These are phyloP conservation scores for Leucopsar rothschildi DNA, from an alignment of 2,113 vertebrate genomes.

Conservation along the genomic window DNA sequence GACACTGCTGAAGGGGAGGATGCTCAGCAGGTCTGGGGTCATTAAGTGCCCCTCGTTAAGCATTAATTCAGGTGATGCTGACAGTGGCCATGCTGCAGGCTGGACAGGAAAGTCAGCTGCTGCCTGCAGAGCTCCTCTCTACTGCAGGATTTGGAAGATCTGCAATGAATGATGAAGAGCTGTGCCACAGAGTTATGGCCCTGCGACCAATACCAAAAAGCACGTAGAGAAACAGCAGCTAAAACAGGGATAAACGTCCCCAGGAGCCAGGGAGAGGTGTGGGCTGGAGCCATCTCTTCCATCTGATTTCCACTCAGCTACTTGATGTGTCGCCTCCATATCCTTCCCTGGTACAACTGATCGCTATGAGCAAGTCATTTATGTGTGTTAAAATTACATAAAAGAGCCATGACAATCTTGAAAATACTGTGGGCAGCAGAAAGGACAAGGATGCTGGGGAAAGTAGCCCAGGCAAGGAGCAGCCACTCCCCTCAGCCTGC, in stretches of 20 bases:
- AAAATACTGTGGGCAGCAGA: not conserved
- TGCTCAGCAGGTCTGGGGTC: not conserved
- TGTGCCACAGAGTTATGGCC: not conserved
- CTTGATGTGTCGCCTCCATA: not conserved
- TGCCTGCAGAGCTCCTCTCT: not conserved
- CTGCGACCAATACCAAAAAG: not conserved
- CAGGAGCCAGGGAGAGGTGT: not conserved
- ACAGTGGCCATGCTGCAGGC: not conserved
- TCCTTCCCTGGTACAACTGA: not conserved
- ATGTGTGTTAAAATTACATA: not conserved
- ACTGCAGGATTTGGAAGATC: not conserved
- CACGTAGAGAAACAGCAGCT: fast-evolving
- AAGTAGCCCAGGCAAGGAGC: not conserved
- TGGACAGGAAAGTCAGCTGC: not conserved
- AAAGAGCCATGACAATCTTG: not conserved
- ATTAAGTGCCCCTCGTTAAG: fast-evolving
- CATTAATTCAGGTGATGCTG: not conserved
- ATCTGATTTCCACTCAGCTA: not conserved
- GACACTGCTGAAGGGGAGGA: not conserved
- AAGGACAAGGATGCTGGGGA: not conserved
- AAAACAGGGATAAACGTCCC: not conserved
- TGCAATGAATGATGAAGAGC: not conserved
- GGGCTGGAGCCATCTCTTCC: not conserved
- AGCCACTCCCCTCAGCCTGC: not conserved
- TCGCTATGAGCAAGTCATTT: not conserved